Evolutionary conservation across 2,888 invertebrate genomes (phyloP).

Genomic region (Coronaproctus castanopsis): DNA sequence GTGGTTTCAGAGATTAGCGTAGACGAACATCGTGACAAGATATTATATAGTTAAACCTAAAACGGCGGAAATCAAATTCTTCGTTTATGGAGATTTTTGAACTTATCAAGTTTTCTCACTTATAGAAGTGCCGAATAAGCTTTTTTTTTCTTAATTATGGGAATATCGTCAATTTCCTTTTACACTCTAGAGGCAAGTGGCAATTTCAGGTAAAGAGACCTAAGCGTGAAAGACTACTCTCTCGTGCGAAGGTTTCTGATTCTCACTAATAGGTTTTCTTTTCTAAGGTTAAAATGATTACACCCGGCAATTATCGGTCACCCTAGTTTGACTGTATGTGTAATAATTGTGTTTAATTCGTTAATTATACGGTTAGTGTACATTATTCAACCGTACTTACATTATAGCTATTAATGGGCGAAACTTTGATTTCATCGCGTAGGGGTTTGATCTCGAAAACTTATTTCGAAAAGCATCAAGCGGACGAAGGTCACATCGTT

Average conservation of each 20-base stretch:
- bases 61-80: background rate
- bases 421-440: too few relatives aligned
- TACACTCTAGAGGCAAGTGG: background rate
- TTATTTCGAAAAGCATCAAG: conserved; percentile 35
- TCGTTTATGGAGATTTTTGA: background rate
- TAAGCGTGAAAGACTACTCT: background rate
- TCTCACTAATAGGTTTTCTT: background rate
- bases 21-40: too few relatives aligned
- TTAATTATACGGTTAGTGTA: too few relatives aligned
- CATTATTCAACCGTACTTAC: too few relatives aligned
- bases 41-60: background rate
- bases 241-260: background rate
- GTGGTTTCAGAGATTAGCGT: too few relatives aligned
- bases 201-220: background rate
- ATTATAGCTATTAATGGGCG: too few relatives aligned
- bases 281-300: background rate
- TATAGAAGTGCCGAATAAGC: background rate
- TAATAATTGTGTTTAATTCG: too few relatives aligned
- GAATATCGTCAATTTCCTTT: too few relatives aligned
- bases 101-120: background rate
- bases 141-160: too few relatives aligned
- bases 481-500: conserved; percentile 28
- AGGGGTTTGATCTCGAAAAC: conserved; percentile 45
- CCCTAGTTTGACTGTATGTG: background rate
- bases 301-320: background rate